These are phyloP conservation scores for Triops longicaudatus DNA, from an alignment of 1,140 invertebrate species.

Conservation along the genomic window DNA sequence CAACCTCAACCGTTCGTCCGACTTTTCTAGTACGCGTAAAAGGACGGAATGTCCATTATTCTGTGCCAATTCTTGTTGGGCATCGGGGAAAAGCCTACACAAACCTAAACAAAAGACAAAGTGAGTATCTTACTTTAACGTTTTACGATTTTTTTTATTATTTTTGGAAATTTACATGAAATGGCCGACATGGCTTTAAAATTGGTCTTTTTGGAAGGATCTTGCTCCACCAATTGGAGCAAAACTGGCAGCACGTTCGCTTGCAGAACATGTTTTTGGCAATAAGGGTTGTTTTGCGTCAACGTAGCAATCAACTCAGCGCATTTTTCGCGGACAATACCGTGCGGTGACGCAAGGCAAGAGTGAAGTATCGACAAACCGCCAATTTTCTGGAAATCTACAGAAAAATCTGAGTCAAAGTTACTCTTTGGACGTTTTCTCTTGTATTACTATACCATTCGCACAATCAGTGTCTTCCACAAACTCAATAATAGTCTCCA, in stretches of 20 bases:
- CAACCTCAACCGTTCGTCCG: slow-evolving; percentile 52
- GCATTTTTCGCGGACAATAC: slow-evolving; percentile 50
- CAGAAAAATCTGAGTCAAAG: slow-evolving; percentile 32
- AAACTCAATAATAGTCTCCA: slow-evolving; percentile 54
- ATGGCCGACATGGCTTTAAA: slow-evolving; percentile 63
- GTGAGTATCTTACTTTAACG: slow-evolving; percentile 8
- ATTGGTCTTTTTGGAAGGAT: slow-evolving; percentile 47
- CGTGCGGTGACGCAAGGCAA: slow-evolving; percentile 53
- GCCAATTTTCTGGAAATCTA: slow-evolving; percentile 72
- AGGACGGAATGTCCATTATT: slow-evolving; percentile 54
- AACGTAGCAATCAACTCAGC: slow-evolving; percentile 60
- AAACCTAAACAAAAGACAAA: slow-evolving; percentile 45
- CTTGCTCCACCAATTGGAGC: slow-evolving; percentile 53
- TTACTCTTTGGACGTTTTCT: neutral
- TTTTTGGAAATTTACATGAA: slow-evolving; percentile 62
- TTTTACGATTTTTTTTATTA: too few species aligned
- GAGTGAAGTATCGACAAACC: slow-evolving; percentile 59
- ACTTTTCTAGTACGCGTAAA: slow-evolving; percentile 49
- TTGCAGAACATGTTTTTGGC: slow-evolving; percentile 55
- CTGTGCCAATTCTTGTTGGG: slow-evolving; percentile 49
- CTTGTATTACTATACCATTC: slow-evolving; percentile 46
- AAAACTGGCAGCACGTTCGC: slow-evolving; percentile 53
- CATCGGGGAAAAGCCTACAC: slow-evolving; percentile 48
- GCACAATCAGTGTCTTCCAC: slow-evolving; percentile 63
- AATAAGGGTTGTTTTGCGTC: slow-evolving; percentile 69